phyloP scores from a whole-genome alignment of 2,797 vertebrate genomes.

The Eutrigla gurnardus region DNA sequence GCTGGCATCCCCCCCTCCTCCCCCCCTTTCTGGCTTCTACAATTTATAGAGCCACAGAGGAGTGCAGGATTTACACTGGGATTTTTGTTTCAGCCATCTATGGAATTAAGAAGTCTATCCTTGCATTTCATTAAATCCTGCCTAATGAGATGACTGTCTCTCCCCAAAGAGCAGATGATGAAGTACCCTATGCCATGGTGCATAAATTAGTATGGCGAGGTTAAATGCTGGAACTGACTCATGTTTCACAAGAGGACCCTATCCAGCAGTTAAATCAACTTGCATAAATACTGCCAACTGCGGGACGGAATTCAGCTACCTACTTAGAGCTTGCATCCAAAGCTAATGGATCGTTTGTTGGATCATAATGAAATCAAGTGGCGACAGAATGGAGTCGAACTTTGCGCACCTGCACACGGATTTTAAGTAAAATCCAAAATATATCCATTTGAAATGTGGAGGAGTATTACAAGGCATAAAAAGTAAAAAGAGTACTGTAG shows the following conservation, averaged over 20 bases:
- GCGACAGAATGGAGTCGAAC: conserved; percentile 32
- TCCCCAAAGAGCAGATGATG: conserved; percentile 98
- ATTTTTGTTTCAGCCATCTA: conserved; percentile 96
- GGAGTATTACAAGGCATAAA: not conserved
- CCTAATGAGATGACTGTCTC: conserved; percentile 99
- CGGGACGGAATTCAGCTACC: conserved; percentile 90
- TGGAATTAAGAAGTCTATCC: conserved; percentile 98
- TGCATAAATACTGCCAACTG: conserved; percentile 96
- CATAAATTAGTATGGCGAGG: conserved; percentile 99
- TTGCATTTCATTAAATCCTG: conserved; percentile 99
- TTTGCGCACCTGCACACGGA: conserved; percentile 7
- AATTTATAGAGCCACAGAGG: conserved; percentile 72
- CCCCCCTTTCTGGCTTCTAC: conserved; percentile 53
- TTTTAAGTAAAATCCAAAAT: not conserved
- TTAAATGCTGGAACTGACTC: conserved; percentile 99
- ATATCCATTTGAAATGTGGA: not conserved
- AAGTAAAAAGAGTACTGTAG: not conserved
- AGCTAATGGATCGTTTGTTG: conserved; percentile 60
- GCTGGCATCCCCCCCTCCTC: conserved; percentile 14
- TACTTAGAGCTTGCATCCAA: conserved; percentile 41
- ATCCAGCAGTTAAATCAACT: conserved; percentile 98
- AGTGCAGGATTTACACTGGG: conserved; percentile 93
- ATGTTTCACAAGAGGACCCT: conserved; percentile 98
- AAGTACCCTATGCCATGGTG: conserved; percentile 94
- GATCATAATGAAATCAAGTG: conserved; percentile 45